Conservation (phyloP, 1,140 invertebrate genomes). For the Antheraea pernyi region DNA sequence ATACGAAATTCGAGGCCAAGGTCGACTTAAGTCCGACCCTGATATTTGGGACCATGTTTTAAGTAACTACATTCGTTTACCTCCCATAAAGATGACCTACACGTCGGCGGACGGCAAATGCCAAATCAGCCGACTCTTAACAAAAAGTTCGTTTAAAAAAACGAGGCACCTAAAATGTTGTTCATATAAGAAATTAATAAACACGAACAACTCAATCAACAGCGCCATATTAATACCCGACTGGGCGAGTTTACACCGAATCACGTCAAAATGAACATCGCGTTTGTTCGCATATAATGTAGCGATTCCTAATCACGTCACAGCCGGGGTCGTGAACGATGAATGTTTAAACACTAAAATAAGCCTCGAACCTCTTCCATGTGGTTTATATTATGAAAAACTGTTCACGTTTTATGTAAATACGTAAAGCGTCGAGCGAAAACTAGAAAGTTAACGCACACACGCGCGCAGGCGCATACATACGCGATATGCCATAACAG, state of each 20-base stretch:
- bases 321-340: constrained; percentile 48
- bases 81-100: neutral
- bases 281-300: constrained; percentile 64
- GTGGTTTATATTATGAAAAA: constrained; percentile 76
- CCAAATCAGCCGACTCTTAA: neutral
- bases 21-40: neutral
- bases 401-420: constrained; percentile 77
- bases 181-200: neutral
- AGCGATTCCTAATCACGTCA: constrained; percentile 61
- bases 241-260: constrained; percentile 3
- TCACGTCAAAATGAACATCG: constrained; percentile 21
- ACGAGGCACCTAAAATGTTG: constrained; percentile 8
- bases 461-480: constrained; percentile 36
- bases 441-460: constrained; percentile 77
- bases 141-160: neutral
- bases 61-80: neutral
- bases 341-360: constrained; percentile 70
- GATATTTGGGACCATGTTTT: neutral
- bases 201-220: neutral
- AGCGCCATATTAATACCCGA: constrained; percentile 1
- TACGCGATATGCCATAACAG: constrained; percentile 20
- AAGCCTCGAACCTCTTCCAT: constrained; percentile 60
- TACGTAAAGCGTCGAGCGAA: constrained; percentile 67
- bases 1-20: neutral
- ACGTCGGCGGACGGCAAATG: neutral